Percentiles rank a stretch among this genome's conserved stretches.
phyloP scores from a whole-genome alignment of 2,113 vertebrate genomes.

The Callorhinus ursinus region DNA sequence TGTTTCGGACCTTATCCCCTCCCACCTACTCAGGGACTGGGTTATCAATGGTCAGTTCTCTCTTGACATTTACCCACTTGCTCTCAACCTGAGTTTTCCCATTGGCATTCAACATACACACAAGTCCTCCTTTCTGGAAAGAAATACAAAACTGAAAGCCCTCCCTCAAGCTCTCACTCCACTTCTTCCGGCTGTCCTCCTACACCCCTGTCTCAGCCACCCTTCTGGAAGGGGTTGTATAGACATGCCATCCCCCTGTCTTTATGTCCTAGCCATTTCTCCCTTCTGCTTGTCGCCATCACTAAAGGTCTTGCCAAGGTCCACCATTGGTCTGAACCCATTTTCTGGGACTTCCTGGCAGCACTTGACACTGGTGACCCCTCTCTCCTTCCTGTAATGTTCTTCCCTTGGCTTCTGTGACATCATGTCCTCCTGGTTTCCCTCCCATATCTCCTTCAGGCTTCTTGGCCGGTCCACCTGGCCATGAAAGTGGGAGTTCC shows the following conservation, averaged over 20 bases:
- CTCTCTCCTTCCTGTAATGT: not conserved
- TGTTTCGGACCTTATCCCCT: not conserved
- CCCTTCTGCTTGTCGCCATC: not conserved
- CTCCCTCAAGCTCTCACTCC: not conserved
- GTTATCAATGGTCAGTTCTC: not conserved
- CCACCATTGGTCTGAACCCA: not conserved
- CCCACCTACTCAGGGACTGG: not conserved
- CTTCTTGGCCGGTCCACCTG: not conserved
- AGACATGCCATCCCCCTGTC: not conserved
- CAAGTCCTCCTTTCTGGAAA: not conserved
- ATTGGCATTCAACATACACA: not conserved
- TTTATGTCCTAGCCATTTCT: not conserved
- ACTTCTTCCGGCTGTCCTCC: not conserved
- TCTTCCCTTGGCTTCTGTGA: not conserved
- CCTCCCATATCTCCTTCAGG: not conserved
- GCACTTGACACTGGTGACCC: not conserved
- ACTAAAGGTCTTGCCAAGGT: not conserved
- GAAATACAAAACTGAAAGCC: not conserved
- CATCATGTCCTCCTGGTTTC: not conserved
- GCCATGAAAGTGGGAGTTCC: not conserved
- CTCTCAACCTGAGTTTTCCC: not conserved
- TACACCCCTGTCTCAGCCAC: accelerated
- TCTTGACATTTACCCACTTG: not conserved
- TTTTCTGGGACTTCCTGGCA: not conserved
- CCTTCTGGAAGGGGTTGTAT: not conserved